A percentile compares a stretch with the other conserved stretches of the same genome.
These are phyloP conservation scores for Merluccius polli DNA, from an alignment of 2,797 vertebrate species.

Conservation along the genomic window DNA sequence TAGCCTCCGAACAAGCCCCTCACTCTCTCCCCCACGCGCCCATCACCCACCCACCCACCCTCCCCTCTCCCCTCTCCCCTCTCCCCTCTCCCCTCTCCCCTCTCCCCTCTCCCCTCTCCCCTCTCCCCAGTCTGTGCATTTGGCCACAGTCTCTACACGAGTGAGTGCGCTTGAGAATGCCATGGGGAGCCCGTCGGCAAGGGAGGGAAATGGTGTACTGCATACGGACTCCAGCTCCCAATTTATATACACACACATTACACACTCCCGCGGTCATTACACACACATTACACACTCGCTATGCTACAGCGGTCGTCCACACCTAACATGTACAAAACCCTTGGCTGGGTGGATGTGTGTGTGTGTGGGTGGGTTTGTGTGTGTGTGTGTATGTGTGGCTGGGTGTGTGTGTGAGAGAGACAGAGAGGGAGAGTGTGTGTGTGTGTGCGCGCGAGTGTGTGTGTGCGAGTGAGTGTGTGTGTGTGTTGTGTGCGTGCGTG, in stretches of 20 bases:
- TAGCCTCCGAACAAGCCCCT: slow-evolving; percentile 24
- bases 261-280: slow-evolving; percentile 48
- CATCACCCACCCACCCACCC: neutral
- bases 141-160: slow-evolving; percentile 26
- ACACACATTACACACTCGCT: slow-evolving; percentile 46
- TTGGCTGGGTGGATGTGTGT: neutral
- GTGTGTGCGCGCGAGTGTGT: neutral
- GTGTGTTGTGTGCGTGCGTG: too few species aligned
- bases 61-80: slow-evolving; percentile 8
- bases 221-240: slow-evolving; percentile 15
- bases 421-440: neutral
- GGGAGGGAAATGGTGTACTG: neutral
- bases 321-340: slow-evolving; percentile 53
- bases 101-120: slow-evolving; percentile 9
- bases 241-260: slow-evolving; percentile 47
- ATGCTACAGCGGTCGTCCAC: slow-evolving; percentile 47
- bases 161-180: slow-evolving; percentile 29
- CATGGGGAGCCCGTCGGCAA: slow-evolving; percentile 27
- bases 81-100: neutral
- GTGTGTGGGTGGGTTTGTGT: neutral
- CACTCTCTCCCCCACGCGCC: slow-evolving; percentile 8
- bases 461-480: neutral
- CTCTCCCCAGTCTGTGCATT: slow-evolving; percentile 37
- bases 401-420: too few species aligned
- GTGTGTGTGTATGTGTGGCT: too few species aligned